Evolutionary conservation across 2,888 invertebrate species (phyloP).

Genomic region (Harmothoe impar): DNA sequence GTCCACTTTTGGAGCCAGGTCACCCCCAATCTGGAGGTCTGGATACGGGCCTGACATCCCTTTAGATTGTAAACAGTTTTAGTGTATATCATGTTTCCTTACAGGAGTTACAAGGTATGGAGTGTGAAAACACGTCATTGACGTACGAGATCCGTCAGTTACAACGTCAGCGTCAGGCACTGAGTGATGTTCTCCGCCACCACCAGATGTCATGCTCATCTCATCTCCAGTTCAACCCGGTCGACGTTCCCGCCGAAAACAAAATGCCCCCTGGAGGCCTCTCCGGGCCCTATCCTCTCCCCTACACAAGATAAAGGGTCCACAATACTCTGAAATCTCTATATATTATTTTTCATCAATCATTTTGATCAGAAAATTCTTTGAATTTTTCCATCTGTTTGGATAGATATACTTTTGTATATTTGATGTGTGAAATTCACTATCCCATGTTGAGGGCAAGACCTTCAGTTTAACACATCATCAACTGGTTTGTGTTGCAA

Average conservation of each 20-base stretch:
- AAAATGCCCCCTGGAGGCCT: background rate
- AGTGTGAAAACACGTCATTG: slow-evolving; percentile 51
- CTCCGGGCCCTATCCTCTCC: background rate
- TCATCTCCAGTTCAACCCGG: background rate
- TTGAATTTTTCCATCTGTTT: too few species aligned
- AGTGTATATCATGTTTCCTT: background rate
- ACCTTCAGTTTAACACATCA: too few species aligned
- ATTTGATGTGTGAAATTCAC: too few species aligned
- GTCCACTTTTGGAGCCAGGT: too few species aligned
- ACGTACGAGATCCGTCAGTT: slow-evolving; percentile 46
- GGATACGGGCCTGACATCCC: too few species aligned
- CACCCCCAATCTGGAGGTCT: too few species aligned
- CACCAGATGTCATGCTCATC: slow-evolving; percentile 41
- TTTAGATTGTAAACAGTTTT: too few species aligned
- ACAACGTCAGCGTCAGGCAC: slow-evolving; percentile 52
- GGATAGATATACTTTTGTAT: too few species aligned
- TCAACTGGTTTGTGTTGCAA: too few species aligned
- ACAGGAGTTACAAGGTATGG: slow-evolving; percentile 44
- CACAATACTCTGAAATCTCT: background rate
- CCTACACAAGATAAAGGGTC: background rate
- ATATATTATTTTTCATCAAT: too few species aligned
- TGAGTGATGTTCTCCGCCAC: slow-evolving; percentile 48
- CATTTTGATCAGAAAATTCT: too few species aligned
- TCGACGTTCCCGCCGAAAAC: background rate
- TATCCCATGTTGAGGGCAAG: too few species aligned